A percentile compares a stretch with the other conserved stretches of the same genome.
Conservation (phyloP, 1,140 invertebrate genomes). For the Odontomachus brunneus region DNA sequence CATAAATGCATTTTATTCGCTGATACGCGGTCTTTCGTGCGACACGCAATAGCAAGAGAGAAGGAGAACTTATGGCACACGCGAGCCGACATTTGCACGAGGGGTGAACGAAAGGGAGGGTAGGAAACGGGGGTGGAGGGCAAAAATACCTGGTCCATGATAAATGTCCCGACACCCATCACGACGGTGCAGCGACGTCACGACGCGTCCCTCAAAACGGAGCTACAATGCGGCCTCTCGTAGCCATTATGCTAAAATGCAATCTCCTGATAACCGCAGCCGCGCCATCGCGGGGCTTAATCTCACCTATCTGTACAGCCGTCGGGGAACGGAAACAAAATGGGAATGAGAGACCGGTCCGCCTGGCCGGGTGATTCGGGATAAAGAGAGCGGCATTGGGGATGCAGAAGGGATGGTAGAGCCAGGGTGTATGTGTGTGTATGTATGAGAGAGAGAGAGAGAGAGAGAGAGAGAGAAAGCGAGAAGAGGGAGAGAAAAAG, state of each 20-base stretch:
- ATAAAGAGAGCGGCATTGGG: slow-evolving; percentile 66
- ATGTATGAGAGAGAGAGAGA: slow-evolving; percentile 24
- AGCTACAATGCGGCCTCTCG: slow-evolving; percentile 62
- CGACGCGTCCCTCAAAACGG: slow-evolving; percentile 66
- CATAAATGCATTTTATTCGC: not conserved
- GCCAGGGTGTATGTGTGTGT: slow-evolving; percentile 38
- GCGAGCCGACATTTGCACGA: not conserved
- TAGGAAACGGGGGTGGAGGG: not conserved
- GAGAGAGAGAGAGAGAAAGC: not conserved
- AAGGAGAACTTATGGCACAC: not conserved
- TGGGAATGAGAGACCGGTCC: slow-evolving; percentile 66
- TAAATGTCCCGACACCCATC: slow-evolving; percentile 73
- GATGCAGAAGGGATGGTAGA: slow-evolving; percentile 64
- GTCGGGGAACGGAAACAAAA: slow-evolving; percentile 66
- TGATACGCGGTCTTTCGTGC: not conserved
- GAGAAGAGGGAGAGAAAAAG: not conserved
- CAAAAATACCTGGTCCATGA: slow-evolving; percentile 70
- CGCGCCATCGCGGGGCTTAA: slow-evolving; percentile 71
- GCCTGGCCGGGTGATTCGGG: slow-evolving; percentile 64
- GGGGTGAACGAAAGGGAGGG: not conserved
- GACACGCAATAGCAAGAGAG: too few species aligned
- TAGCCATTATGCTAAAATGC: slow-evolving; percentile 78
- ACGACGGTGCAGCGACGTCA: slow-evolving; percentile 67
- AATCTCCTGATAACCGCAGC: slow-evolving; percentile 77
- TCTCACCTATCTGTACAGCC: slow-evolving; percentile 73